Conservation (phyloP, 2,888 invertebrate genomes). For the Cephus rjabovi region DNA sequence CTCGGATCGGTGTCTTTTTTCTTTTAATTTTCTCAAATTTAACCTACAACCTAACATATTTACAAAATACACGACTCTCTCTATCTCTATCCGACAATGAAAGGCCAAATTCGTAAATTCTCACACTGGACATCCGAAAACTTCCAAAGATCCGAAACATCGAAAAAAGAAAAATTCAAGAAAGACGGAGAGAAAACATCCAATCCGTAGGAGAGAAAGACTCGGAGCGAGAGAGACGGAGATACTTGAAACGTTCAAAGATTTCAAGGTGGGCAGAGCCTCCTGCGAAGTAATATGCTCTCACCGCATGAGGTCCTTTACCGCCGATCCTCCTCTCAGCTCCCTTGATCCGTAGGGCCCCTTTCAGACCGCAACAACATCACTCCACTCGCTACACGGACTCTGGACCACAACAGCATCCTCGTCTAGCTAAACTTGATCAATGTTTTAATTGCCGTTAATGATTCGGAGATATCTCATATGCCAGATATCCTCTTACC, state of each 20-base stretch:
- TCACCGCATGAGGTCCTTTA: constrained; percentile 56
- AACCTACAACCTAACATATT: no score
- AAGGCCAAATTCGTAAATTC: no score
- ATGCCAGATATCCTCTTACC: constrained; percentile 23
- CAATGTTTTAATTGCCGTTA: constrained; percentile 50
- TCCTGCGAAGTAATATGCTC: constrained; percentile 61
- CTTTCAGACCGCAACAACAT: constrained; percentile 2
- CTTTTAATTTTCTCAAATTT: no score
- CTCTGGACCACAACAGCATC: constrained; percentile 24
- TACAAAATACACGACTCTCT: no score
- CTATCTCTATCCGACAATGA: no score
- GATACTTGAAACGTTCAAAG: constrained; percentile 10
- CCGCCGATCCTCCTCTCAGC: constrained; percentile 25
- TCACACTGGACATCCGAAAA: no score
- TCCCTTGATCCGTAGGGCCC: constrained; percentile 13
- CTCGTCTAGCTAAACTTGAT: constrained; percentile 33
- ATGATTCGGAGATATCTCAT: constrained; percentile 42
- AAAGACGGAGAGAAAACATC: constrained; percentile 15
- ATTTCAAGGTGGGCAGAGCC: constrained; percentile 39
- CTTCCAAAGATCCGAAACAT: no score
- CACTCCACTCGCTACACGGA: background rate
- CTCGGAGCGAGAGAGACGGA: constrained; percentile 19
- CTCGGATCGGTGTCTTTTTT: no score
- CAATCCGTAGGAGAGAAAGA: constrained; percentile 10
- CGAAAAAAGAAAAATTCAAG: background rate